Percentiles rank a stretch among this genome's conserved stretches.
Evolutionary conservation across 2,888 invertebrate species (phyloP).

Genomic region (Habroteleia sp.): DNA sequence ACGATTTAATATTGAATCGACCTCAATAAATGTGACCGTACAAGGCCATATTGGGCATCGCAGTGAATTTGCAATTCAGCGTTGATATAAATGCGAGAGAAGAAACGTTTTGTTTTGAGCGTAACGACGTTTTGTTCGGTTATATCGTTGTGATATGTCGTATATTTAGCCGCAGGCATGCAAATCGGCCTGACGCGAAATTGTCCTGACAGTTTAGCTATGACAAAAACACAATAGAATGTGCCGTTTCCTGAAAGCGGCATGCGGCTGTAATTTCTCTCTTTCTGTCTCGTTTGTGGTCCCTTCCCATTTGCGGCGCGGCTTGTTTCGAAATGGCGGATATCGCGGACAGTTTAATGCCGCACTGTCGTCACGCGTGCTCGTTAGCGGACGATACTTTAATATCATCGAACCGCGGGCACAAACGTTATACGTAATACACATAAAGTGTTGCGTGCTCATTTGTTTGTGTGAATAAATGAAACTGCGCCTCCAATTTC

Average conservation of each 20-base stretch:
- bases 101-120: conserved; percentile 30
- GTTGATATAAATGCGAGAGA: conserved; percentile 16
- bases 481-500: conserved; percentile 23
- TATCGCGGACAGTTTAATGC: conserved; percentile 78
- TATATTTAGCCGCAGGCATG: conserved; percentile 58
- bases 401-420: conserved; percentile 52
- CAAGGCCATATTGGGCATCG: conserved; percentile 4
- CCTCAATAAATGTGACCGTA: neutral
- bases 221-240: conserved; percentile 81
- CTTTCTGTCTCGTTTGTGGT: conserved; percentile 56
- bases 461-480: conserved; percentile 24
- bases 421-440: conserved; percentile 38
- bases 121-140: conserved; percentile 37
- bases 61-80: conserved; percentile 2
- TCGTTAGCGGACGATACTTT: conserved; percentile 58
- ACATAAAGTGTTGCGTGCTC: conserved; percentile 19
- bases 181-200: conserved; percentile 74
- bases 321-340: conserved; percentile 75
- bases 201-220: conserved; percentile 80
- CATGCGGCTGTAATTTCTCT: conserved; percentile 75
- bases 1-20: too few species aligned
- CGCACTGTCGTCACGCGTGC: conserved; percentile 70
- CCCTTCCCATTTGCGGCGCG: conserved; percentile 58
- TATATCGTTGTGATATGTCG: conserved; percentile 24
- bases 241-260: conserved; percentile 78